phyloP scores from a whole-genome alignment of 2,113 vertebrate species.

The Fregata magnificens region DNA sequence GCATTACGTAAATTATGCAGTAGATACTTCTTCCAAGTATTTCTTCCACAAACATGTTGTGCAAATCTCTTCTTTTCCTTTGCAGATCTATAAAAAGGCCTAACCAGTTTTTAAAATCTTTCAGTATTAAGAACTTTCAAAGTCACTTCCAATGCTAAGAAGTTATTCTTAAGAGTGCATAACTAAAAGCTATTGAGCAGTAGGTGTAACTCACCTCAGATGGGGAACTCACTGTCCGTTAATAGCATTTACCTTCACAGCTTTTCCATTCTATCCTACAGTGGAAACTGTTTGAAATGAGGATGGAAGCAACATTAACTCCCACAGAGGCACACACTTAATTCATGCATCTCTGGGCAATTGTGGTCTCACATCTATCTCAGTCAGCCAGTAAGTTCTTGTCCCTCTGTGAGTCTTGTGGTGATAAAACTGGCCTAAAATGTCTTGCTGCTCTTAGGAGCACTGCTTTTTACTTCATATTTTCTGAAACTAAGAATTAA shows the following conservation, averaged over 20 bases:
- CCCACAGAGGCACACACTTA: not conserved
- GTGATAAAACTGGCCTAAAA: not conserved
- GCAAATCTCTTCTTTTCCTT: not conserved
- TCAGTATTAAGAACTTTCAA: not conserved
- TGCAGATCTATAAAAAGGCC: not conserved
- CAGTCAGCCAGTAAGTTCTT: not conserved
- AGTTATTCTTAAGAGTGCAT: not conserved
- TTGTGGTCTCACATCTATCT: not conserved
- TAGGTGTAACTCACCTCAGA: not conserved
- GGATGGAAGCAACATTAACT: not conserved
- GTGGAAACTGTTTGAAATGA: not conserved
- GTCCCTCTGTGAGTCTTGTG: not conserved
- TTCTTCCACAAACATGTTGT: not conserved
- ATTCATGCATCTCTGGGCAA: not conserved
- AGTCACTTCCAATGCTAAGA: not conserved
- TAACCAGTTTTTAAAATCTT: not conserved
- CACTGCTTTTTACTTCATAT: not conserved
- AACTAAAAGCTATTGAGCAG: not conserved
- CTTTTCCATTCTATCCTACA: not conserved
- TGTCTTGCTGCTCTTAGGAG: not conserved
- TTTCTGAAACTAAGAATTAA: not conserved
- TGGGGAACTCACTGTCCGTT: not conserved
- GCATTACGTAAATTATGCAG: not conserved
- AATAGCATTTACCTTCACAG: not conserved
- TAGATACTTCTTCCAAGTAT: not conserved